Evolutionary conservation across 2,113 vertebrate genomes (phyloP).

Genomic region (Heptranchias perlo): DNA sequence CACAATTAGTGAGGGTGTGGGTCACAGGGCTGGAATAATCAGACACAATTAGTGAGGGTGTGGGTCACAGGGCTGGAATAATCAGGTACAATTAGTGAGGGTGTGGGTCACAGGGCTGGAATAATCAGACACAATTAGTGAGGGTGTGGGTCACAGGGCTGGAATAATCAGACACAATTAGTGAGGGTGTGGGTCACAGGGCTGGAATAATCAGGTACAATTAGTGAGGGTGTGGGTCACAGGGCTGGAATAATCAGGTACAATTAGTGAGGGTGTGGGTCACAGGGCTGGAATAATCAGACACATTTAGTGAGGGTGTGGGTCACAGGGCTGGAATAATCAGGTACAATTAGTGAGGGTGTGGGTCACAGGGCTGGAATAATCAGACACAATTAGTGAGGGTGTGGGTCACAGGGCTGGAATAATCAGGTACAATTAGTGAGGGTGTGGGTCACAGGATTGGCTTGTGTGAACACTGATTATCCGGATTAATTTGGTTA

Average conservation of each 20-base stretch:
- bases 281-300: not conserved
- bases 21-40: not conserved
- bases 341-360: too few relatives aligned
- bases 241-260: not conserved
- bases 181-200: not conserved
- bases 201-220: not conserved
- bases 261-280: not conserved
- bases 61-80: not conserved
- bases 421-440: not conserved
- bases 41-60: not conserved
- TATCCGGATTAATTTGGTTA: not conserved
- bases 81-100: too few relatives aligned
- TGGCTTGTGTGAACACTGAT: not conserved
- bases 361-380: too few relatives aligned
- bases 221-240: not conserved
- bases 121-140: not conserved
- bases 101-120: not conserved
- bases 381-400: too few relatives aligned
- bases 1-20: not conserved
- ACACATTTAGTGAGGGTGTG: too few relatives aligned
- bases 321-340: not conserved
- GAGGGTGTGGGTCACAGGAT: not conserved
- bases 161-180: not conserved
- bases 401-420: not conserved
- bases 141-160: not conserved